Conservation (phyloP, 2,888 invertebrate species). For the Encarsia formosa region DNA sequence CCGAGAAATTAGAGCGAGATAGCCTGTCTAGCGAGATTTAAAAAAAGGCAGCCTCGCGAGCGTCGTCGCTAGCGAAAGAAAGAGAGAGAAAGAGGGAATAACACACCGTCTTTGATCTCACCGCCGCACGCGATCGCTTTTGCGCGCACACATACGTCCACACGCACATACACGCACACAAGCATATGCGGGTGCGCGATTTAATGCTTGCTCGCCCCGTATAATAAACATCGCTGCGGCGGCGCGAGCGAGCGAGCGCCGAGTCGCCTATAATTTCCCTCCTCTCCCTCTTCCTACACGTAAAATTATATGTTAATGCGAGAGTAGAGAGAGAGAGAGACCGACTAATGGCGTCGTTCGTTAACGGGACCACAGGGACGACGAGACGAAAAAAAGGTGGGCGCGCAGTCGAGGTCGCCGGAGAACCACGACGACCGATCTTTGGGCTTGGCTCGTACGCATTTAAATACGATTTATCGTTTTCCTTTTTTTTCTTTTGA, state of each 20-base stretch:
- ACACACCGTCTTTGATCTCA: background rate
- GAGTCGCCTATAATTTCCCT: conserved; percentile 45
- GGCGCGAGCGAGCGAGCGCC: conserved; percentile 30
- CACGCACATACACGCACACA: background rate
- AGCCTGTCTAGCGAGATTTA: too few species aligned
- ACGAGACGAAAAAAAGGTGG: conserved; percentile 19
- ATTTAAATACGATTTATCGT: background rate
- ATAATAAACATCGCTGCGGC: conserved; percentile 40
- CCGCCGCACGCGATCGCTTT: background rate
- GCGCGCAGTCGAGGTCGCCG: background rate
- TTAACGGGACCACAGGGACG: conserved; percentile 37
- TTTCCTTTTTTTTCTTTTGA: background rate
- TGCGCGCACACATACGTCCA: conserved; percentile 10
- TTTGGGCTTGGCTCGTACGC: background rate
- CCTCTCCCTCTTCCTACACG: conserved; percentile 24
- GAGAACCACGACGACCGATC: background rate
- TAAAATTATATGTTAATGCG: conserved; percentile 38
- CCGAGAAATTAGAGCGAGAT: conserved; percentile 19
- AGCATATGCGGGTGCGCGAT: conserved; percentile 30
- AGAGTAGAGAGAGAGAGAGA: conserved; percentile 4
- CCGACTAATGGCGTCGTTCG: conserved; percentile 42
- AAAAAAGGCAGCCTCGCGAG: too few species aligned
- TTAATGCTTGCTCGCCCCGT: conserved; percentile 38
- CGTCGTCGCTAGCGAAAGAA: conserved; percentile 2
- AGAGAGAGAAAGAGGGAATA: conserved; percentile 5